Conservation (phyloP, 2,797 vertebrate species). For the Astyanax mexicanus region DNA sequence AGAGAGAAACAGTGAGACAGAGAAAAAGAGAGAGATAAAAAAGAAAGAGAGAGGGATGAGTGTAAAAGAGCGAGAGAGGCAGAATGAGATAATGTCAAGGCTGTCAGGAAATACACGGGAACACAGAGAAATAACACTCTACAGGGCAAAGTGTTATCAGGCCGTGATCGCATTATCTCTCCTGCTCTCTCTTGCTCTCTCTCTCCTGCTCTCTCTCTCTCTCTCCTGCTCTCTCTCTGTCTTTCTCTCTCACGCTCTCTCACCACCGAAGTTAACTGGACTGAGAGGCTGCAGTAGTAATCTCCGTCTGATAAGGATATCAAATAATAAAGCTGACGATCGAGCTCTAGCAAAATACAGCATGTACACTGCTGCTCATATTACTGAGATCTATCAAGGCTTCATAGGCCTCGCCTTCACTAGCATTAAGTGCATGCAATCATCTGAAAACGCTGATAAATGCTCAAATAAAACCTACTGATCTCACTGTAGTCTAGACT, state of each 20-base stretch:
- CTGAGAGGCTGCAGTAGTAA: neutral
- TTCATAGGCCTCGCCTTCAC: too few relatives aligned
- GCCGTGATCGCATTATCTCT: constrained; percentile 14
- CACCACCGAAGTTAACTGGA: neutral
- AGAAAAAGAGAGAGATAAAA: neutral
- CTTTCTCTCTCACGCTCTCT: neutral
- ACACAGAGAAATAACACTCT: constrained; percentile 30
- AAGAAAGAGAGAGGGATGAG: constrained; percentile 23
- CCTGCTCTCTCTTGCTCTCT: constrained; percentile 5
- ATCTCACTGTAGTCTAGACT: too few relatives aligned
- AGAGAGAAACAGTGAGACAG: neutral
- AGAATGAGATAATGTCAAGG: constrained; percentile 30
- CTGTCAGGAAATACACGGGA: constrained; percentile 39
- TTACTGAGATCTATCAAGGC: too few relatives aligned
- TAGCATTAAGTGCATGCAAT: too few relatives aligned
- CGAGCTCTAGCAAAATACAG: neutral
- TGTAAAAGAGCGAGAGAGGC: too few relatives aligned
- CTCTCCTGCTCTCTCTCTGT: neutral
- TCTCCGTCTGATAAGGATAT: constrained; percentile 19
- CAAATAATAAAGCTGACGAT: neutral
- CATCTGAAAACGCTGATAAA: too few relatives aligned
- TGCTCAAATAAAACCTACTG: too few relatives aligned
- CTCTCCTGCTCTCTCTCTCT: neutral
- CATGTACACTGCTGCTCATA: neutral
- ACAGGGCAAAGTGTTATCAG: constrained; percentile 39